phyloP scores from a whole-genome alignment of 1,140 invertebrate genomes.

The Drosophila sproati region DNA sequence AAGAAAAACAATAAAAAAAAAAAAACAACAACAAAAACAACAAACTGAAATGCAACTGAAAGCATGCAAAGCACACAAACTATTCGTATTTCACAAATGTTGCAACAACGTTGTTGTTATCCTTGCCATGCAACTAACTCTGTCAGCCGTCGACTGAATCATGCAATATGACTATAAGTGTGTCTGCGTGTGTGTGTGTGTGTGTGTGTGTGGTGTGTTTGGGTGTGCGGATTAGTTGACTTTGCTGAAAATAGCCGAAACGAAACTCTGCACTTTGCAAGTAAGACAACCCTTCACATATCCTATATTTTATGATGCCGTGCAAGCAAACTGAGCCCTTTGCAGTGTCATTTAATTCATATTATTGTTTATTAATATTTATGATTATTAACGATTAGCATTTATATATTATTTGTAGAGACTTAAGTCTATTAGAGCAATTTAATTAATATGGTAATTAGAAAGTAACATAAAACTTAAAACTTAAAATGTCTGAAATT shows the following conservation, averaged over 20 bases:
- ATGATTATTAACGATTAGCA: too few species aligned
- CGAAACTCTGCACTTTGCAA: conserved; percentile 17
- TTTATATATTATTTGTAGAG: too few species aligned
- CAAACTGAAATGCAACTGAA: conserved; percentile 56
- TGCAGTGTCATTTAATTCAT: too few species aligned
- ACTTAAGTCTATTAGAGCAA: too few species aligned
- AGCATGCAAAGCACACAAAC: conserved; percentile 74
- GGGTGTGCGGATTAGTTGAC: background rate
- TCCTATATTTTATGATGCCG: background rate
- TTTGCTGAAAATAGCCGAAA: conserved; percentile 6
- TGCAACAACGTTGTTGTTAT: conserved; percentile 39
- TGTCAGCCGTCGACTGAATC: conserved; percentile 37
- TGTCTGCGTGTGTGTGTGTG: background rate
- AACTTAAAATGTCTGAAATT: background rate
- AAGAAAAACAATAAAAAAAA: conserved; percentile 28
- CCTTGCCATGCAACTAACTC: conserved; percentile 39
- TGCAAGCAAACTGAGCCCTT: too few species aligned
- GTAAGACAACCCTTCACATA: background rate
- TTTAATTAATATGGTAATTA: too few species aligned
- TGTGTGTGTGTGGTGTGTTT: background rate
- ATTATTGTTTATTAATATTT: too few species aligned
- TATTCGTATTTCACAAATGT: conserved; percentile 57
- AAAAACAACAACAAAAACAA: conserved; percentile 34
- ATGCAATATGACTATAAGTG: conserved; percentile 44
- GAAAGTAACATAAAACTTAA: background rate